Evolutionary conservation across 2,797 vertebrate genomes (phyloP).

Genomic region (Sparidentex hasta): DNA sequence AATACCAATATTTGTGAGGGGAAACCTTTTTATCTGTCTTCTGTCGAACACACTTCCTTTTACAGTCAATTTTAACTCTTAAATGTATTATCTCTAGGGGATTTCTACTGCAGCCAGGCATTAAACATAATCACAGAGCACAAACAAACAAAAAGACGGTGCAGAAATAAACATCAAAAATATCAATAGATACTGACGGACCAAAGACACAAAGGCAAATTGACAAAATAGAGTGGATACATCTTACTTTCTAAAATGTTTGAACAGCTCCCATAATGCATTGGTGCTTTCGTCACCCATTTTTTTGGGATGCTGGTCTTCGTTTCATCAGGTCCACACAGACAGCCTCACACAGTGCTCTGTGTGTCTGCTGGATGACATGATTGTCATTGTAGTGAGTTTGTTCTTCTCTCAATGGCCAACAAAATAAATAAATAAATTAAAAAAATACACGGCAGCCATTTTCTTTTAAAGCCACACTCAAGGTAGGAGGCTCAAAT

Average conservation of each 20-base stretch:
- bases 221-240: neutral
- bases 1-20: neutral
- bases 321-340: too few species aligned
- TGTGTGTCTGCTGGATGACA: too few species aligned
- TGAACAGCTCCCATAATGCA: neutral
- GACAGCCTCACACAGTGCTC: too few species aligned
- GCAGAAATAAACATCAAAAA: neutral
- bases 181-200: neutral
- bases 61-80: slow-evolving; percentile 15
- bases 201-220: neutral
- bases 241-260: too few species aligned
- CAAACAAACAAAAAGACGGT: neutral
- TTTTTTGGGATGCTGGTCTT: neutral
- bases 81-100: slow-evolving; percentile 11
- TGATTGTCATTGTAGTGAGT: too few species aligned
- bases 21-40: slow-evolving; percentile 21
- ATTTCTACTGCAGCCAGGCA: neutral
- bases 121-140: slow-evolving; percentile 10
- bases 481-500: too few species aligned
- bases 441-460: too few species aligned
- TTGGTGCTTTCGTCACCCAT: neutral
- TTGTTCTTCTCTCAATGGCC: too few species aligned
- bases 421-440: too few species aligned
- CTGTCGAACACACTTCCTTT: slow-evolving; percentile 16
- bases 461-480: too few species aligned